Base-by-base conservation (phyloP, 2,113 vertebrate genomes). In the Genyomyrus donnyi region DNA sequence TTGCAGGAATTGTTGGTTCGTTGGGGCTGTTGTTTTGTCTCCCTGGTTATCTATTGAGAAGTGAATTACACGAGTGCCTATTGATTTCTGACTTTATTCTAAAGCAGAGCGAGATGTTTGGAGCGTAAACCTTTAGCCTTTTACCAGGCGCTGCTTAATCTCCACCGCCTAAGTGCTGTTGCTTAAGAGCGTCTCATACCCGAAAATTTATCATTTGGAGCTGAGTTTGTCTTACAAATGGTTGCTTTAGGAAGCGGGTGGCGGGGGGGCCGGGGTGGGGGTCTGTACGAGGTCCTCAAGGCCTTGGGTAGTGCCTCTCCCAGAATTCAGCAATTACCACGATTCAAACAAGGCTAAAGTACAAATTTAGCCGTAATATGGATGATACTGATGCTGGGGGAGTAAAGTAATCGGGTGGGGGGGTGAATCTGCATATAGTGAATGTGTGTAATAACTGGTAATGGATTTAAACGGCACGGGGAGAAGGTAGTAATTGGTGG, bases 1-100 rank as follows among this genome's bases (percentile, higher is more conserved):
- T 88, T 77, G 46, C 66, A 7, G 31, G 49, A 86, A 42, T 74
- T 74, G 62, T 86, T 88, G n/a, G 48, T 15, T 80, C 35, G 9
- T 88, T 62, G 53, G 24, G 5, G 31, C 77, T 80, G 31, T 42
- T 80, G 50, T 49, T 35, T 24, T 85, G 45, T 50, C 35, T 31
- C 89, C 21, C 91, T 86, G 90, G 90, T 95, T 92, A 94, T 94
- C 93, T 92, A 87, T 92, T 56, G 58, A 90, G 92, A 94, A 95
- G 93, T 93, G 93, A 94, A 93, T 93, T 93, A 94, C 93, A 94
- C 56, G 31, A 94, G 91, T 91, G 89, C 91, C 92, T 93, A 94
- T 95, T 94, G 95, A 96, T 95, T 94, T 92, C 91, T 94, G 94
- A 91, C 91, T 91, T 93, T 91, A 92, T 93, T 91, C 90, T 93